phyloP scores from a whole-genome alignment of 64 coral and sea anemone genomes.

The Actinia equina region DNA sequence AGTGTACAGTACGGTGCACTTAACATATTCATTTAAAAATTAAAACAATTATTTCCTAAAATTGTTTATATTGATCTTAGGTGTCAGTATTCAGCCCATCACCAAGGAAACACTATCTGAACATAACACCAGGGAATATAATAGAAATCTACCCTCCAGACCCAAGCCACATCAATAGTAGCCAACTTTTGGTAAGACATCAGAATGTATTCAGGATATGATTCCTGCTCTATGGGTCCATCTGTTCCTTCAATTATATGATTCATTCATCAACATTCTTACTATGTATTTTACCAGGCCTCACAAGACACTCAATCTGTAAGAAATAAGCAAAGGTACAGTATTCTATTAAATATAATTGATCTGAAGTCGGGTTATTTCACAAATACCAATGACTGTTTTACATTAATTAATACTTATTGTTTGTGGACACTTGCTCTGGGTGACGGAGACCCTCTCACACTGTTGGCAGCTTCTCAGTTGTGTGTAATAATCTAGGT shows the following conservation, averaged over 20 bases:
- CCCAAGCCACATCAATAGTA: slow-evolving; percentile 14
- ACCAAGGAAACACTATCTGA: slow-evolving; percentile 90
- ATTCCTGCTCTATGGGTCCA: background rate
- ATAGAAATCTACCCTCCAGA: slow-evolving; percentile 83
- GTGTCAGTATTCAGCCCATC: slow-evolving; percentile 98
- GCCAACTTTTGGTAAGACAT: slow-evolving; percentile 65
- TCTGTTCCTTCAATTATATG: background rate
- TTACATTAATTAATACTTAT: too few relatives aligned
- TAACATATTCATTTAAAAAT: too few relatives aligned
- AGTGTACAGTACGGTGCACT: too few relatives aligned
- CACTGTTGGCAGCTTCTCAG: too few relatives aligned
- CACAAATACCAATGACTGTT: too few relatives aligned
- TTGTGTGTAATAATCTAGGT: too few relatives aligned
- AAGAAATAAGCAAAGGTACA: slow-evolving; percentile 21
- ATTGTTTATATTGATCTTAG: background rate
- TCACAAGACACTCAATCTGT: slow-evolving; percentile 47
- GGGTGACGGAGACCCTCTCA: too few relatives aligned
- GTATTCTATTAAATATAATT: too few relatives aligned
- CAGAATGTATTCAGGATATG: background rate
- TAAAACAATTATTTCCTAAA: too few relatives aligned
- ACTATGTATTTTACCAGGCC: slow-evolving; percentile 18
- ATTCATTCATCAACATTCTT: background rate
- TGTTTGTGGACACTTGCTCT: too few relatives aligned
- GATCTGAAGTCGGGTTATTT: too few relatives aligned
- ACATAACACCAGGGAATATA: slow-evolving; percentile 97